Evolutionary conservation across 2,113 vertebrate species (phyloP), one percentile per base, ranked within the genome.

Genomic region (Plecotus auritus): DNA sequence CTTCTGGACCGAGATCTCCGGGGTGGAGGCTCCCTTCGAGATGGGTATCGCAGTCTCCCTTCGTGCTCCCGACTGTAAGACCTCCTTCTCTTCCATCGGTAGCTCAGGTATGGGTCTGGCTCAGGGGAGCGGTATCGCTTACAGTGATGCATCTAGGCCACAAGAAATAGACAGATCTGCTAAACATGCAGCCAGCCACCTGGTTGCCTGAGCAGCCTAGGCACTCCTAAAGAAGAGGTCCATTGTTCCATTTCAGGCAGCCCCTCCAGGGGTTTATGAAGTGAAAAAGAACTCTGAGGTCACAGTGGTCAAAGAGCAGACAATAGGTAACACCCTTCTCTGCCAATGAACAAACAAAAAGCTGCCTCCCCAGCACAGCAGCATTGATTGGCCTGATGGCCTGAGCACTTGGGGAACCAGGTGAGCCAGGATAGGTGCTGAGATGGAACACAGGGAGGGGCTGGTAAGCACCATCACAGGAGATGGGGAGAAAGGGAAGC

Each of bases 121-220:
- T 98, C 98, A 13, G 98, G 98, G 30, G 98, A 98, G 17, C 98
- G 98, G 92, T 98, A 98, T 72, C 98, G 93, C 97, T 98, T 98
- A 88, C 98, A 98, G 97, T 98, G 98, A 92, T 98, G 98, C 98
- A 99, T 99, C 98, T 99, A 96, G 37, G 92, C 23, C 47, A 91
- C 1, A 0, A 97, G 85, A 93, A 78, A 93, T 8, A 69, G 45
- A 91, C 42, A 80, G 73, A 64, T 69, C 83, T 54, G 67, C 92
- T 96, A 32, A 88, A 47, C 35, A 90, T 1, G 8, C 51, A 49
- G 88, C 66, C 82, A 11, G 30, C 74, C 72, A 17, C 76, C 78
- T 72, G 81, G 35, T 26, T 51, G 59, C 78, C 17, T 14, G 3
- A 67, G 47, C 54, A 64, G 42, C 42, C 86, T 11, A 40, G 67